phyloP scores from a whole-genome alignment of 2,113 vertebrate species.

The Procavia capensis region DNA sequence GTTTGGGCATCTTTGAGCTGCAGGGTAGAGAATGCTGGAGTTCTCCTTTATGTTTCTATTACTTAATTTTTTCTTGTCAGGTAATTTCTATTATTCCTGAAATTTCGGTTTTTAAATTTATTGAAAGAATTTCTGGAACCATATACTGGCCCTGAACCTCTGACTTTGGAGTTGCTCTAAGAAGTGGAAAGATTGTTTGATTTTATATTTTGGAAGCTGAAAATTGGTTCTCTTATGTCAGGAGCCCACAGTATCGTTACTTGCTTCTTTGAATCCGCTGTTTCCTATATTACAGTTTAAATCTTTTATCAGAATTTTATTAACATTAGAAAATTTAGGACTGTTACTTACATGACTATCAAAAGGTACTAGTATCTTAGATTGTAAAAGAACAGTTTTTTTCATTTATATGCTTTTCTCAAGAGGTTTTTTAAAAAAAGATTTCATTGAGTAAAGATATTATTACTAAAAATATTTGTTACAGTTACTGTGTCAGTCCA shows the following conservation, averaged over 20 bases:
- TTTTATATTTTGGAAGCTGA: neutral
- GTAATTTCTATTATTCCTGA: conserved; percentile 2
- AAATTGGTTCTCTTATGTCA: neutral
- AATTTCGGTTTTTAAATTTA: conserved; percentile 7
- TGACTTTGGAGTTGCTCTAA: neutral
- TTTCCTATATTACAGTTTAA: neutral
- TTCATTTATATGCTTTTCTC: neutral
- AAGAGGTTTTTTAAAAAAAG: neutral
- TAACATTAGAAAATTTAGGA: neutral
- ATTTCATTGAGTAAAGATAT: neutral
- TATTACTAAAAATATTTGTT: neutral
- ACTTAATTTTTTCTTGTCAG: neutral
- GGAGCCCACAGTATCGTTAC: neutral
- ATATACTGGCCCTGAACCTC: neutral
- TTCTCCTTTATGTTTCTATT: neutral
- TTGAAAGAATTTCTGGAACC: neutral
- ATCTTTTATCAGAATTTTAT: neutral
- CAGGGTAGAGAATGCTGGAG: neutral
- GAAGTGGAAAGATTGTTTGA: neutral
- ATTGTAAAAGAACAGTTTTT: neutral
- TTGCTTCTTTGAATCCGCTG: conserved; percentile 17
- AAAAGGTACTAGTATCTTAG: neutral
- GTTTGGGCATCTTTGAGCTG: neutral
- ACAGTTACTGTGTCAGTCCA: too few relatives aligned
- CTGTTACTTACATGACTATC: neutral